A percentile compares a stretch with the other conserved stretches of the same genome.
Conservation (phyloP, 2,888 invertebrate species). For the Clostera curtula region DNA sequence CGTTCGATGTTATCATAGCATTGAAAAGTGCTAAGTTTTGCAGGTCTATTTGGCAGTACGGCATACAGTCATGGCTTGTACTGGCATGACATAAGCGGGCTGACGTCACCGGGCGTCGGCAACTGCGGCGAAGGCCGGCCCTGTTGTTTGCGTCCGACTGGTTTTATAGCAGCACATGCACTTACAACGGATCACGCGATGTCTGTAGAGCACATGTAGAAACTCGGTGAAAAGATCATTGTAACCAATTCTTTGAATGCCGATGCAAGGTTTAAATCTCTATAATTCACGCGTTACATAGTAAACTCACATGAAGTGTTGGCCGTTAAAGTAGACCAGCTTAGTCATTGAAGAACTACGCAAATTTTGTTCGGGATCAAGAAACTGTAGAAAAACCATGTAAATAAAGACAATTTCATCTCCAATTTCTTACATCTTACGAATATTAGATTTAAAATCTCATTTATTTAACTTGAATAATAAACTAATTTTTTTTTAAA, state of each 20-base stretch:
- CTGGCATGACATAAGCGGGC: constrained; percentile 64
- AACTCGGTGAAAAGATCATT: constrained; percentile 10
- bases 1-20: no score
- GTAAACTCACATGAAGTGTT: no score
- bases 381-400: no score
- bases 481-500: no score
- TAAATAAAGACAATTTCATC: no score
- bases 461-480: no score
- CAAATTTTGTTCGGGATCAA: no score
- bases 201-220: constrained; percentile 11
- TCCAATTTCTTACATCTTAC: no score
- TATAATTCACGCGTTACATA: no score
- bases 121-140: constrained; percentile 61
- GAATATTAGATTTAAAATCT: no score
- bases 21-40: constrained; percentile 26
- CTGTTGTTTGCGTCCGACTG: constrained; percentile 53
- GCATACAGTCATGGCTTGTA: constrained; percentile 36
- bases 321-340: no score
- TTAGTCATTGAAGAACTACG: no score
- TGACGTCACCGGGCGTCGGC: constrained; percentile 70
- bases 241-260: constrained; percentile 9
- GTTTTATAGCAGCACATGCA: constrained; percentile 51
- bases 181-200: constrained; percentile 35
- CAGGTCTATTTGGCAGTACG: constrained; percentile 35
- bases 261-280: constrained; percentile 4